Evolutionary conservation across 2,888 invertebrate species (phyloP), one percentile per base, ranked within the genome.

Genomic region (Thera obeliscata): DNA sequence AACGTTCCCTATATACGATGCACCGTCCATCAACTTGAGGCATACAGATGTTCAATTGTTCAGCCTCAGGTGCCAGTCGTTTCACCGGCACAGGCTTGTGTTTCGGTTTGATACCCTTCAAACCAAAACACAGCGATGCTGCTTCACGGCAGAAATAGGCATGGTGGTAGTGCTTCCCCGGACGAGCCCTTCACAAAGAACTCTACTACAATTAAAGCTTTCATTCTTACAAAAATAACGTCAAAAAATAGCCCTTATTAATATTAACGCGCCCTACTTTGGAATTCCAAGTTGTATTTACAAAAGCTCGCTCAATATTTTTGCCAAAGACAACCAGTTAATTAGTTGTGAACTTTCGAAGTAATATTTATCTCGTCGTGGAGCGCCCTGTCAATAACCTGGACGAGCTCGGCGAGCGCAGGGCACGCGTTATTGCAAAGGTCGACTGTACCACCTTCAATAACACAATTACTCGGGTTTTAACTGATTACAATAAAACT

Each of bases 291-390:
- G 49, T 69, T 56, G 61, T 60, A 61, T 64, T 63, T 64, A 60
- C 60, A 12, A 38, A 61, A 52, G 56, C 48, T 61, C 50, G 55
- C 52, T 46, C n/a, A 65, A 46, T 61, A 66, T 64, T 65, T 73
- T 66, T 62, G 65, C 56, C 63, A 64, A 68, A 68, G 66, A 66
- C 69, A 64, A 61, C 56, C 67, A 61, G 73, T 59, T 70, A 70
- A 73, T 73, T 72, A 70, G 65, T 72, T 74, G 63, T 64, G 59
- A 73, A 70, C 64, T 70, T 71, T 64, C 52, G 62, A 70, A 70
- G 72, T 61, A 70, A 68, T 70, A 70, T 72, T 67, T 67, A 72
- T 70, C 61, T 72, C 38, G 61, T 52, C 49, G 52, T 43, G 43
- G 62, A 12, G 66, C 64, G 70, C 52, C 55, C 67, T 65, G 63